Conservation (phyloP, 2,113 vertebrate species). For the Acinonyx jubatus region DNA sequence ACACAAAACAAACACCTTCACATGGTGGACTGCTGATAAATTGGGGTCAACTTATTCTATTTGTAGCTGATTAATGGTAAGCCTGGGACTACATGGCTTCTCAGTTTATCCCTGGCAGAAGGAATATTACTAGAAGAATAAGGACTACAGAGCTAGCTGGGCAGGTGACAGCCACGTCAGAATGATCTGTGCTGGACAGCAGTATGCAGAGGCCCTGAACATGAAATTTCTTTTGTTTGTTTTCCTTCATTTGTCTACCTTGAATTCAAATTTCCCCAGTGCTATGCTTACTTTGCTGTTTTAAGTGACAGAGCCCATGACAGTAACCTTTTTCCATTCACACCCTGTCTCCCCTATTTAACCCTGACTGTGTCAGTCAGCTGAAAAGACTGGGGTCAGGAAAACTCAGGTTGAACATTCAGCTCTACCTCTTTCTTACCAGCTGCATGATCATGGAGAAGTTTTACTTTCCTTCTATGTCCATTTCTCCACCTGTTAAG, state of each 20-base stretch:
- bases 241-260: not conserved
- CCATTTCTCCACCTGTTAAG: not conserved
- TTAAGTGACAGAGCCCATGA: not conserved
- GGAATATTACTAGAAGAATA: not conserved
- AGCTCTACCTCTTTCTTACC: not conserved
- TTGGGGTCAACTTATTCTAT: not conserved
- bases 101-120: not conserved
- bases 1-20: not conserved
- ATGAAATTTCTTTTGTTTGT: not conserved
- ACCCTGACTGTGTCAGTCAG: not conserved
- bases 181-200: not conserved
- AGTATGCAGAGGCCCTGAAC: not conserved
- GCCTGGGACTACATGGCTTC: not conserved
- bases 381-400: not conserved
- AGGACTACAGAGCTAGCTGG: not conserved
- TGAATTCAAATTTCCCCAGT: not conserved
- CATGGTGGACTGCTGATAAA: not conserved
- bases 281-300: not conserved
- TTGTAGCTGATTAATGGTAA: not conserved
- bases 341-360: not conserved
- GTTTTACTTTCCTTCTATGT: not conserved
- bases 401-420: not conserved
- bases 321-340: not conserved
- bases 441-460: not conserved
- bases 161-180: not conserved